Evolutionary conservation across 2,113 vertebrate species (phyloP).

Genomic region (Bungarus multicinctus): DNA sequence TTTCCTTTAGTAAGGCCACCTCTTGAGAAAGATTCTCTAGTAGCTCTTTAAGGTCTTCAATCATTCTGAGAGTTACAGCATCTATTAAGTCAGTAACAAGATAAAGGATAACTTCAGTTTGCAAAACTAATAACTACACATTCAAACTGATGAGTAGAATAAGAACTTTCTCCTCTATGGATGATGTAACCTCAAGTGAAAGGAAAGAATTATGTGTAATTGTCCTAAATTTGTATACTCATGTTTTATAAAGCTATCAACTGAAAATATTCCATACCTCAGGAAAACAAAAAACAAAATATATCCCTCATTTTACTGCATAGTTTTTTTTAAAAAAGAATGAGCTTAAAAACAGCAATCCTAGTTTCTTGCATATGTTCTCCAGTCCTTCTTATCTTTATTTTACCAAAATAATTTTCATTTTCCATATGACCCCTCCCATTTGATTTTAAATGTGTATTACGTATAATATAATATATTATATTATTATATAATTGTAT

Average conservation of each 20-base stretch:
- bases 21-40: constrained; percentile 82
- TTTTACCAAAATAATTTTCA: background rate
- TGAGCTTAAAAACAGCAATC: background rate
- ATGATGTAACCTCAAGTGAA: background rate
- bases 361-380: background rate
- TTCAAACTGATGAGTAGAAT: background rate
- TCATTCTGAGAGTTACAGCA: constrained; percentile 68
- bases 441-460: background rate
- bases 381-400: background rate
- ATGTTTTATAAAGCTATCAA: background rate
- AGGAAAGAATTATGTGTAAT: background rate
- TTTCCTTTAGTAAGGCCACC: constrained; percentile 85
- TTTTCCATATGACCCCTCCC: background rate
- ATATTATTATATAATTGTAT: too few relatives aligned
- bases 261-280: background rate
- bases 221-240: background rate
- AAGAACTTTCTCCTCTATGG: background rate
- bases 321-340: background rate
- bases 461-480: too few relatives aligned
- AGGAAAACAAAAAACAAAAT: background rate
- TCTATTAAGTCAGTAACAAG: constrained; percentile 55
- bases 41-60: constrained; percentile 81
- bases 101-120: fast-evolving
- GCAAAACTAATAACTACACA: background rate
- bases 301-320: background rate